phyloP scores from a whole-genome alignment of 2,797 vertebrate genomes.

The Thripadectes ignobilis region DNA sequence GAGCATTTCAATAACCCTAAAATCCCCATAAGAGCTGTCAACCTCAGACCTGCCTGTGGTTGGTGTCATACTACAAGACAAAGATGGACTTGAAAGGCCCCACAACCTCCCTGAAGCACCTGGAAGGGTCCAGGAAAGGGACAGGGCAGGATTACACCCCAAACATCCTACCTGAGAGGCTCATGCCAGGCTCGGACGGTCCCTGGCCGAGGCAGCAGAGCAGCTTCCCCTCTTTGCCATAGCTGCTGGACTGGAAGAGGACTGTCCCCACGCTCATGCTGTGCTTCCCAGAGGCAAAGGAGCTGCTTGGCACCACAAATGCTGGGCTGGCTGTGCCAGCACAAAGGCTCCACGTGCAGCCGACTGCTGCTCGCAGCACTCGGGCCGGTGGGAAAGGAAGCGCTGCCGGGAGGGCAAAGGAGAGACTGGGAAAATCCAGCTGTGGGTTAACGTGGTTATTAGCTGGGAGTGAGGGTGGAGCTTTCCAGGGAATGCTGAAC shows the following conservation, averaged over 20 bases:
- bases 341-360: background rate
- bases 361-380: background rate
- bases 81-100: background rate
- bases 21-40: background rate
- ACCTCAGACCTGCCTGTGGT: background rate
- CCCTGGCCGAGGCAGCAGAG: conserved; percentile 67
- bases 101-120: background rate
- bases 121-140: background rate
- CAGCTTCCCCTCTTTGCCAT: conserved; percentile 80
- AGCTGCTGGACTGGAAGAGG: conserved; percentile 82
- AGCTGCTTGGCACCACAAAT: background rate
- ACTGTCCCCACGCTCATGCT: conserved; percentile 84
- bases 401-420: background rate
- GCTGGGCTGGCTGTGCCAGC: conserved; percentile 1
- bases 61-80: background rate
- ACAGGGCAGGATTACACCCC: background rate
- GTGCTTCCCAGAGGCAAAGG: conserved; percentile 1
- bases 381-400: background rate
- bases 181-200: conserved; percentile 15
- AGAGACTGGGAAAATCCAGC: background rate
- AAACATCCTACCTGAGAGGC: conserved; percentile 62
- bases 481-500: conserved; percentile 10
- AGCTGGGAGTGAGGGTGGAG: conserved; percentile 55
- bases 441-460: background rate
- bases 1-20: background rate